Evolutionary conservation across 2,888 invertebrate species (phyloP), one percentile per base, ranked within the genome.

Genomic region (Dicyrtomina minuta): DNA sequence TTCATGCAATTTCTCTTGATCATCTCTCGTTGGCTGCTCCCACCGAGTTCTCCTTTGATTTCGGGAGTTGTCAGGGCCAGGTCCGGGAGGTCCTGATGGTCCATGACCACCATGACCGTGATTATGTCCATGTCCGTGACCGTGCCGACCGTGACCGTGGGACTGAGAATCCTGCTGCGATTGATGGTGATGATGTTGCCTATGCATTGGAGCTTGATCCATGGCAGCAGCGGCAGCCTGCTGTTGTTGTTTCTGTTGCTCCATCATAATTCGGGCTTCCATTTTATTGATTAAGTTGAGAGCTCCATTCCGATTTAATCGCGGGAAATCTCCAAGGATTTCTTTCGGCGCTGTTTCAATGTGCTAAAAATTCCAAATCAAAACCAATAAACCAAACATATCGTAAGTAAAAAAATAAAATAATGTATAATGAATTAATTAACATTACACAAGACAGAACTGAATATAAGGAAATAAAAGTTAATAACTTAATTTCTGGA

Each of bases 341-440:
- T 93, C 93, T 82, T 93, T 92, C 1, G 93, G 93, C 0, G 93
- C 93, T 0, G 92, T 91, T 83, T 93, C 93, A 80, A 93, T 88
- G 81, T 93, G 93, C 84, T 88, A 85, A 72, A 85, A 81, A 33
- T 33, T 33, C 33, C n/a, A n/a, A n/a, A n/a, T n/a, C n/a, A n/a
- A n/a, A n/a, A n/a, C n/a, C n/a, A n/a, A n/a, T n/a, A n/a, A n/a
- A n/a, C n/a, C n/a, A n/a, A n/a, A n/a, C n/a, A n/a, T n/a, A n/a
- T n/a, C n/a, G n/a, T n/a, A 43, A 43, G 46, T 2, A 51, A 44
- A 67, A 46, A 55, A 68, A 41, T 51, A 17, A n/a, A 62, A 1
- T 13, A 43, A 44, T 26, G 4, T 33, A n/a, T n/a, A n/a, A n/a
- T n/a, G n/a, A n/a, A n/a, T n/a, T n/a, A n/a, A n/a, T n/a, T n/a